Evolutionary conservation across 2,797 vertebrate genomes (phyloP).

Genomic region (Orestias chungarensis): DNA sequence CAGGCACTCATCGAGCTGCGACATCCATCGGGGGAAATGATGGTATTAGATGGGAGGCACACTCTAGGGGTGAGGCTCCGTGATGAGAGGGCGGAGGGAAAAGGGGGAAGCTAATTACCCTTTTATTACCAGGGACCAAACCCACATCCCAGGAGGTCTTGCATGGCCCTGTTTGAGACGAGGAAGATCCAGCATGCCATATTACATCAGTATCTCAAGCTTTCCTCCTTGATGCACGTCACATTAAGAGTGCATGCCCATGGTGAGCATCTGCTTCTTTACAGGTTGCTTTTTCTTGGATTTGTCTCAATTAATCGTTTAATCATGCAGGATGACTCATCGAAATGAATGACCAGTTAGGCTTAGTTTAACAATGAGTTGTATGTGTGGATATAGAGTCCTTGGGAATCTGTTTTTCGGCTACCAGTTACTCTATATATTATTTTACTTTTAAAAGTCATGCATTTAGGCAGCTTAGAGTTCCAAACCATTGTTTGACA

Average conservation of each 20-base stretch:
- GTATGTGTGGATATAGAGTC: neutral
- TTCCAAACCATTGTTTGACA: too few relatives aligned
- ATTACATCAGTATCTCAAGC: constrained; percentile 45
- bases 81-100: constrained; percentile 55
- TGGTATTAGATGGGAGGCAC: constrained; percentile 64
- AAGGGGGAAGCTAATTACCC: constrained; percentile 70
- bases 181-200: constrained; percentile 58
- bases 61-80: constrained; percentile 58
- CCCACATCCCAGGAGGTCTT: constrained; percentile 57
- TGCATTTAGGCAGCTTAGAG: too few relatives aligned
- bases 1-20: constrained; percentile 57
- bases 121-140: constrained; percentile 70
- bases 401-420: neutral
- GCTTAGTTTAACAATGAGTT: neutral
- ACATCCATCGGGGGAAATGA: constrained; percentile 74
- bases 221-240: constrained; percentile 31
- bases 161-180: constrained; percentile 63
- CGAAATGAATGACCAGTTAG: neutral
- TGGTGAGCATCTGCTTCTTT: neutral
- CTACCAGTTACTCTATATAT: too few relatives aligned
- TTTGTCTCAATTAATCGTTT: constrained; percentile 13
- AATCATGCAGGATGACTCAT: neutral
- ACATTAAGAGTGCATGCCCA: constrained; percentile 31
- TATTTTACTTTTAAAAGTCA: too few relatives aligned
- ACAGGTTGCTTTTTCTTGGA: constrained; percentile 3